phyloP scores from a whole-genome alignment of 2,797 vertebrate species.

The Darevskia mixta region DNA sequence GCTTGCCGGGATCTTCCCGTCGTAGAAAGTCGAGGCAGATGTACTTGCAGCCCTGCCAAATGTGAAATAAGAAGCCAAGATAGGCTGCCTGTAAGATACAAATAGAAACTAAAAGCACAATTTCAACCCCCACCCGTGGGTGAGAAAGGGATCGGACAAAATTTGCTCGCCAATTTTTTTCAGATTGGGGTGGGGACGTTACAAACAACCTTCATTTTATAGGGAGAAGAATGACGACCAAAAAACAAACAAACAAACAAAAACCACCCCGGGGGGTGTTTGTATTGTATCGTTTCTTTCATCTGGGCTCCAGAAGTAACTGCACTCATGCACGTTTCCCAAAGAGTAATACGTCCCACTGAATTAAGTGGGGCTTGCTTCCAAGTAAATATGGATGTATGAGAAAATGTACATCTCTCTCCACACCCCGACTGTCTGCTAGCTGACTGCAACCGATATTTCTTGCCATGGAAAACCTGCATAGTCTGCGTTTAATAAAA shows the following conservation, averaged over 20 bases:
- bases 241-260: background rate
- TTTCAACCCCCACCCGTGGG: background rate
- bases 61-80: background rate
- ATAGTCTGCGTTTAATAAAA: background rate
- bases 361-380: background rate
- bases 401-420: background rate
- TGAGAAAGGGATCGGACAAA: background rate
- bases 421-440: background rate
- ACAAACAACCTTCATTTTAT: background rate
- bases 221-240: background rate
- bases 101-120: background rate
- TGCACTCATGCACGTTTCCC: background rate
- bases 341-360: background rate
- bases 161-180: background rate
- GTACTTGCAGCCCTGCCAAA: too few species aligned
- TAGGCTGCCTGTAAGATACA: too few species aligned
- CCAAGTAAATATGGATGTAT: background rate
- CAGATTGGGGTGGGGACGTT: background rate
- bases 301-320: background rate
- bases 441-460: background rate
- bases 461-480: background rate
- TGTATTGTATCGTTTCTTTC: background rate
- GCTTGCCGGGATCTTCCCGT: background rate
- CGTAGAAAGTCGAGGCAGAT: background rate
- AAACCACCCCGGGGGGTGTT: background rate